Evolutionary conservation across 2,797 vertebrate genomes (phyloP).

Genomic region (Sebastes cheni): DNA sequence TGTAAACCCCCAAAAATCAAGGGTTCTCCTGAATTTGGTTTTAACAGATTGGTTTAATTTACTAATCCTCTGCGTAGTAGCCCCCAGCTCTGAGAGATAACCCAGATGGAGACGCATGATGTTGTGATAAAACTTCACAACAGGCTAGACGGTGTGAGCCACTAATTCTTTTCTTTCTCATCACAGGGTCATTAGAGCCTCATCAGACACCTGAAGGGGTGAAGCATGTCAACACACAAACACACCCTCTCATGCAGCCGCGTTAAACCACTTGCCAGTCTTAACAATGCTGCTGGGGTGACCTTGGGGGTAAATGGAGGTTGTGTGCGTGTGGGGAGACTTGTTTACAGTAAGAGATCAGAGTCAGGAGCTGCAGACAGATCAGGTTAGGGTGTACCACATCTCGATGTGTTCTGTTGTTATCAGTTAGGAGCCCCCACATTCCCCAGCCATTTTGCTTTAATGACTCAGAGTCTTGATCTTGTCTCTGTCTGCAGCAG

Average conservation of each 20-base stretch:
- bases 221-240: constrained; percentile 1
- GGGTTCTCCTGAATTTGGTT: not conserved
- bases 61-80: not conserved
- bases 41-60: not conserved
- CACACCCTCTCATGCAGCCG: not conserved
- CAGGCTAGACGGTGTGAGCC: not conserved
- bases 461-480: not conserved
- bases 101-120: not conserved
- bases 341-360: constrained; percentile 9
- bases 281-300: not conserved
- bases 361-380: constrained; percentile 25
- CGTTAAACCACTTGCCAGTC: not conserved
- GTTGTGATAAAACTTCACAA: constrained; percentile 8
- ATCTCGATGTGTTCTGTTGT: constrained; percentile 15
- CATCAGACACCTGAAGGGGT: constrained; percentile 22
- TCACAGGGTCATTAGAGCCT: not conserved
- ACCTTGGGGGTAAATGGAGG: constrained; percentile 9
- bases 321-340: not conserved
- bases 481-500: constrained; percentile 5
- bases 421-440: constrained; percentile 11
- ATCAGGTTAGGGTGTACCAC: constrained; percentile 11
- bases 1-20: not conserved
- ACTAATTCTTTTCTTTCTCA: constrained; percentile 4
- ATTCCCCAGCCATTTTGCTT: constrained; percentile 16
- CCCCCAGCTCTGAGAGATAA: not conserved